Conservation (phyloP, 37 sponge, comb jelly and placozoan genomes). For the Mnemiopsis leidyi region DNA sequence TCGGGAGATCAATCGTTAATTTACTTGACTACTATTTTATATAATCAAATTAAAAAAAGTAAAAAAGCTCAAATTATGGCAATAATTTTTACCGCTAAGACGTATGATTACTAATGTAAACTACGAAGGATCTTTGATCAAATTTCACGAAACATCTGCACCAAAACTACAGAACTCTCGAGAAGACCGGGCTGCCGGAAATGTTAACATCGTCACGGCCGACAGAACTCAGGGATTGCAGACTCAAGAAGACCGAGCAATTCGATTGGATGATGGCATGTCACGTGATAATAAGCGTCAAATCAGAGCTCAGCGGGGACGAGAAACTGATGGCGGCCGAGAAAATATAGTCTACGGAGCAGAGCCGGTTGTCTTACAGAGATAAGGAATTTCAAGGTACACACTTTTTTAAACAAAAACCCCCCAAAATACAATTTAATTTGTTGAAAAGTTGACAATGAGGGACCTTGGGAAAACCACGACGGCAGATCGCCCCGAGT, state of each 20-base stretch:
- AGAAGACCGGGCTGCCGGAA: background rate
- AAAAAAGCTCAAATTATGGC: no score
- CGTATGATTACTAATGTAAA: no score
- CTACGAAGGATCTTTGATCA: no score
- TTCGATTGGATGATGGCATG: background rate
- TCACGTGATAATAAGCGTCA: background rate
- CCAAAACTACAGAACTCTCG: background rate
- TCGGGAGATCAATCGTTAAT: no score
- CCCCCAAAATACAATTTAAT: background rate
- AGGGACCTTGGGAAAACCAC: background rate
- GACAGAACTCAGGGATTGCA: background rate
- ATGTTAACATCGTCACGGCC: background rate
- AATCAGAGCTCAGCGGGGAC: background rate
- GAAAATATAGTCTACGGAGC: background rate
- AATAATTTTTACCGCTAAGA: no score
- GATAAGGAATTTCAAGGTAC: background rate
- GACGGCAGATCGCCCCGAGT: background rate
- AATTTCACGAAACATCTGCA: no score
- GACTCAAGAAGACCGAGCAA: background rate
- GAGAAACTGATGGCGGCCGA: background rate
- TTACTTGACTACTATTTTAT: no score
- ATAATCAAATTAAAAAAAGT: no score
- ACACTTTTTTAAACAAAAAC: background rate
- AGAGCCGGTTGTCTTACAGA: background rate
- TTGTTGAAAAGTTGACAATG: background rate